Evolutionary conservation across 2,113 vertebrate species (phyloP).

Genomic region (Alaudala cheleensis): DNA sequence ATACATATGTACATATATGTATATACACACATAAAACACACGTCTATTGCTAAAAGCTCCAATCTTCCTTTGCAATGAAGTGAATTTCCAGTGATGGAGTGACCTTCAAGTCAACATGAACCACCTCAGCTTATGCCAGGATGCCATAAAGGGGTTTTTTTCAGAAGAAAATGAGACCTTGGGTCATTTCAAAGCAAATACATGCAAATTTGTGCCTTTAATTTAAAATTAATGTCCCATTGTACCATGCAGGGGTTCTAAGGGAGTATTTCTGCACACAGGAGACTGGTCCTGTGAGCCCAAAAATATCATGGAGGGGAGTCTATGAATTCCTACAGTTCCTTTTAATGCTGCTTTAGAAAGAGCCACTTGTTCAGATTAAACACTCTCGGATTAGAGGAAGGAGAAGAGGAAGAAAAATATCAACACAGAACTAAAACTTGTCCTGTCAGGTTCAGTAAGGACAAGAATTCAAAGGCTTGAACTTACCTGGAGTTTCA

Average conservation of each 20-base stretch:
- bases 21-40: background rate
- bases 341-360: background rate
- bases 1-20: background rate
- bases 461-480: background rate
- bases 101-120: background rate
- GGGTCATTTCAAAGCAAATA: background rate
- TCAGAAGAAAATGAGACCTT: background rate
- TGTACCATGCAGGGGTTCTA: background rate
- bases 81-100: background rate
- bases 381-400: background rate
- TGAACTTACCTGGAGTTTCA: background rate
- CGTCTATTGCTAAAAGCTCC: background rate
- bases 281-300: background rate
- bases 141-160: background rate
- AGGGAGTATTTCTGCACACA: background rate
- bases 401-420: background rate
- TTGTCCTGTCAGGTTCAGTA: background rate
- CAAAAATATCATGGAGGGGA: background rate
- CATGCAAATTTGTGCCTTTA: background rate
- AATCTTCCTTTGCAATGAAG: background rate
- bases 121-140: background rate
- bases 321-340: background rate
- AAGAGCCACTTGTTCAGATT: background rate
- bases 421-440: background rate
- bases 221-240: background rate